Conservation (phyloP, 2,888 invertebrate genomes). For the Dendrolimus houi region DNA sequence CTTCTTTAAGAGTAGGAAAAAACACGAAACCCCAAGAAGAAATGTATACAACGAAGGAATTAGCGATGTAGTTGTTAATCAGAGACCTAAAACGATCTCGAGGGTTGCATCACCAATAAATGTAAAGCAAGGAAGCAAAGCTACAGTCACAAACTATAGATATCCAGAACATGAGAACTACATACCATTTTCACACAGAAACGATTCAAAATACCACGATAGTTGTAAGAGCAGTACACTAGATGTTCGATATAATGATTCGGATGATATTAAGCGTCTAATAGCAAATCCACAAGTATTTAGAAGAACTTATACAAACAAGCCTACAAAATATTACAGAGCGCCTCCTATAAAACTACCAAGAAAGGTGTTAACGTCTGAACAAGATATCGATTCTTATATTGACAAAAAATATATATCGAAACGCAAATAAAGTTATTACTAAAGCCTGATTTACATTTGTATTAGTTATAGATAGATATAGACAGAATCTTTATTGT, state of each 20-base stretch:
- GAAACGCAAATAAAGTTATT: not conserved
- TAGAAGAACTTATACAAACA: constrained; percentile 8
- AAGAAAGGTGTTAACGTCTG: constrained; percentile 34
- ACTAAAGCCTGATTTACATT: no score
- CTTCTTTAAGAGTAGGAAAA: constrained; percentile 14
- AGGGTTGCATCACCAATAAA: constrained; percentile 8
- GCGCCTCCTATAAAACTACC: constrained; percentile 22
- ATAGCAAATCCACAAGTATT: constrained; percentile 12
- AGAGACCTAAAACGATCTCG: constrained; percentile 6
- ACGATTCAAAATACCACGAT: constrained; percentile 40
- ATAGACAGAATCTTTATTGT: no score
- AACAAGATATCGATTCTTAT: constrained; percentile 26
- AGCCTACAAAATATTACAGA: constrained; percentile 10
- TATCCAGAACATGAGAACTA: constrained; percentile 6
- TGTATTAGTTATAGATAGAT: no score
- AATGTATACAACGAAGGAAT: constrained; percentile 54
- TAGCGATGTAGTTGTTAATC: constrained; percentile 24
- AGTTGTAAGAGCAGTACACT: constrained; percentile 24
- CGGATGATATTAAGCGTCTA: constrained; percentile 13
- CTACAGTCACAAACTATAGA: constrained; percentile 10
- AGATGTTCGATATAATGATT: constrained; percentile 13
- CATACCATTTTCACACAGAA: constrained; percentile 35
- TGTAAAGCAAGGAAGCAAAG: constrained; percentile 11
- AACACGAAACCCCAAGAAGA: constrained; percentile 16
- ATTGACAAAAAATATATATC: constrained; percentile 9